phyloP scores from a whole-genome alignment of 2,888 invertebrate species.

The Hoplodrina ambigua region DNA sequence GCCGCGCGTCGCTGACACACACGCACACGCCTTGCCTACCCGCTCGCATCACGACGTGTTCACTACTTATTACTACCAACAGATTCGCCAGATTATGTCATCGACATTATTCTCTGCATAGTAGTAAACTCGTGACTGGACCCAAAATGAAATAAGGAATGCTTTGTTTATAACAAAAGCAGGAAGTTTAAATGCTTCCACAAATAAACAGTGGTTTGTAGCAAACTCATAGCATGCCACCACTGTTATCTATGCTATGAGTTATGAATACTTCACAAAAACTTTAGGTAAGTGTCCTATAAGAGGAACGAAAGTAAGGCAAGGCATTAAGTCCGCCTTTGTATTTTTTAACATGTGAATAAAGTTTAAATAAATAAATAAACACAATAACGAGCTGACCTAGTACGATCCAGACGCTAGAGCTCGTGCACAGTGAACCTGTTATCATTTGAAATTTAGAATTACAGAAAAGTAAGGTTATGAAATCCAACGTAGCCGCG shows the following conservation, averaged over 20 bases:
- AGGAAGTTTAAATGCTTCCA: slow-evolving; percentile 21
- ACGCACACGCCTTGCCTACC: background rate
- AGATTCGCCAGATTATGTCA: slow-evolving; percentile 43
- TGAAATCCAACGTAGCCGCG: background rate
- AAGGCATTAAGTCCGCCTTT: too few species aligned
- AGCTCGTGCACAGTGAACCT: background rate
- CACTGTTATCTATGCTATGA: background rate
- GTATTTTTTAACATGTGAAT: too few species aligned
- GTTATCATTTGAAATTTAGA: slow-evolving; percentile 1
- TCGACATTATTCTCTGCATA: slow-evolving; percentile 24
- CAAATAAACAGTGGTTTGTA: slow-evolving; percentile 7
- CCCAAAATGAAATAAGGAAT: too few species aligned
- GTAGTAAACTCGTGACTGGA: slow-evolving; percentile 19
- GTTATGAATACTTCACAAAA: slow-evolving; percentile 23
- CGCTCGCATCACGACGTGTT: background rate
- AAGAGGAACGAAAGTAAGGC: background rate
- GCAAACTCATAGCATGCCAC: too few species aligned
- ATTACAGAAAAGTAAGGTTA: slow-evolving; percentile 4
- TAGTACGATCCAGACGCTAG: slow-evolving; percentile 1
- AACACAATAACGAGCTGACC: slow-evolving; percentile 13
- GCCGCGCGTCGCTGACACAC: slow-evolving; percentile 8
- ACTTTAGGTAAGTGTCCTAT: background rate
- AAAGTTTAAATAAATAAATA: too few species aligned
- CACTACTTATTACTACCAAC: slow-evolving; percentile 31
- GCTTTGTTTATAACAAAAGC: slow-evolving; percentile 8